Percentiles rank a stretch among this genome's conserved stretches.
These are phyloP conservation scores for Athalia circularis DNA, from an alignment of 2,888 invertebrate genomes.

Conservation along the genomic window DNA sequence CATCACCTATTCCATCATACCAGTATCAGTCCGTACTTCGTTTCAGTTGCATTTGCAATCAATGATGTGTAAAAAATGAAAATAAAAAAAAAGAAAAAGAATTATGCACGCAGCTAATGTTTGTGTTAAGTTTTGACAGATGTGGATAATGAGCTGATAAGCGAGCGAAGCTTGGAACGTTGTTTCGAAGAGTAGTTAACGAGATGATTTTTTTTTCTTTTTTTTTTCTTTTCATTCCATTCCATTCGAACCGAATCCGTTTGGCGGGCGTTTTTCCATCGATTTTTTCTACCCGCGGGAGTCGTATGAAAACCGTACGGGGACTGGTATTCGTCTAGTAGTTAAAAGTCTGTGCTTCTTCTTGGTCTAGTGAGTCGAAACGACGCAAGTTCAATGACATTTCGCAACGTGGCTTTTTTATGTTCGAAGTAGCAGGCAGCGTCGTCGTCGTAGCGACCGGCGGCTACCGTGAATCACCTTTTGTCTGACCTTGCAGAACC, in stretches of 20 bases:
- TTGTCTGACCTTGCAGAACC: slow-evolving; percentile 35
- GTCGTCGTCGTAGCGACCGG: background rate
- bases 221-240: too few relatives aligned
- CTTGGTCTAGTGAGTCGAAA: slow-evolving; percentile 29
- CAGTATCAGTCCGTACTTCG: too few relatives aligned
- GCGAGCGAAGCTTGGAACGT: background rate
- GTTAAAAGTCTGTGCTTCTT: background rate
- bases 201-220: background rate
- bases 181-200: background rate
- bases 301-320: background rate
- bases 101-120: too few relatives aligned
- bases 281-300: background rate
- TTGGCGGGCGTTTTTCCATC: background rate
- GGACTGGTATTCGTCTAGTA: background rate
- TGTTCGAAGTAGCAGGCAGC: too few relatives aligned
- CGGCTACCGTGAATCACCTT: slow-evolving; percentile 42
- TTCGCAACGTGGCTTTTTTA: slow-evolving; percentile 45
- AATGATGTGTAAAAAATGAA: too few relatives aligned
- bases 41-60: too few relatives aligned
- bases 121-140: slow-evolving; percentile 8
- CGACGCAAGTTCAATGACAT: slow-evolving; percentile 46
- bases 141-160: background rate
- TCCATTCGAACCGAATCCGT: background rate
- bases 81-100: too few relatives aligned
- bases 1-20: too few relatives aligned